Base-by-base conservation (phyloP, 2,888 invertebrate genomes). In the Octodonta nipae region DNA sequence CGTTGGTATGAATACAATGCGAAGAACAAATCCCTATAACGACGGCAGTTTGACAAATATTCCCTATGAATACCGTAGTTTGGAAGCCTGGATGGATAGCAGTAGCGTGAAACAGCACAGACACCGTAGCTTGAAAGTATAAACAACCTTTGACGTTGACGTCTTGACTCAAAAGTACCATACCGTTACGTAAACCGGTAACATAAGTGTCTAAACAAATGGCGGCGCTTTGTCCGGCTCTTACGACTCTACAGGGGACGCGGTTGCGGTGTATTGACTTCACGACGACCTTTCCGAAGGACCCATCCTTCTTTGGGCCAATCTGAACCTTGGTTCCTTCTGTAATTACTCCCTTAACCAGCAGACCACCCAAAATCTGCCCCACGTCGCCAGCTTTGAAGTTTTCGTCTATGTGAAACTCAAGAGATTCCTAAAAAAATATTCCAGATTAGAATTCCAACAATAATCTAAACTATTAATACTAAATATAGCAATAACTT, bases 341-440 rank as follows among this genome's bases (percentile, higher is more conserved):
- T 14, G 74, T 75, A 20, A 96, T 73, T 13, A 81, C 75, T 0
- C 96, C 96, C 52, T 82, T 79, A 0, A 78, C 77, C 26, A 92
- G 59, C 5, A 91, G 63, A 0, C 91, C 91, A 1, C 88, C 89
- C 1, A 89, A 74, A 14, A 91, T 83, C 5, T 83, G 81, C 0
- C 84, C 84, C 1, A 80, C 71, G 44, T 83, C 84, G 0, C 80
- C 80, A 10, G 87, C 84, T 52, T 80, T 75, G 60, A 89, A 88
- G 7, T 85, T 86, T 64, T 93, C 93, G 56, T 96, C 95, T 26
- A 96, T 83, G 68, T 93, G 87, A 59, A 92, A 92, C 54, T 83
- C 82, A 42, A 79, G 75, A 1, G 73, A 66, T 45, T 83, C 79
- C 75, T 77, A 55, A 30, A 37, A 38, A 41, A 36, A 30, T 5